These are phyloP conservation scores for Paramormyrops kingsleyae DNA, from an alignment of 2,113 vertebrate species.

Conservation along the genomic window DNA sequence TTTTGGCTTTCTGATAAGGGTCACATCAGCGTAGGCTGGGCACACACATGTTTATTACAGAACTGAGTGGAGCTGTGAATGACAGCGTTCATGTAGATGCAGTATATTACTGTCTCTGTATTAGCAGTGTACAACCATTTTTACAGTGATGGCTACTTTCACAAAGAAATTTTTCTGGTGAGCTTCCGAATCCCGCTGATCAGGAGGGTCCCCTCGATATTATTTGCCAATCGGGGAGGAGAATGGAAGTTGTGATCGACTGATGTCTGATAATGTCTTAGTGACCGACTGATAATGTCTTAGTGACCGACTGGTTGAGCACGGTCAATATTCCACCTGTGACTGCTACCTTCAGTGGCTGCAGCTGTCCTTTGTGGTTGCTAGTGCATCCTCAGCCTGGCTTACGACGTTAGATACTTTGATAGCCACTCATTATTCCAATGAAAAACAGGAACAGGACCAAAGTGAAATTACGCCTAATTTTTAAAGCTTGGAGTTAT, in stretches of 20 bases:
- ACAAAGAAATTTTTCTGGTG: too few species aligned
- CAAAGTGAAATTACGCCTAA: background rate
- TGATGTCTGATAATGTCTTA: too few species aligned
- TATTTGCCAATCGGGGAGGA: too few species aligned
- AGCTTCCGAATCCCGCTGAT: too few species aligned
- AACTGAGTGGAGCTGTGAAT: background rate
- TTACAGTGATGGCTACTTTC: too few species aligned
- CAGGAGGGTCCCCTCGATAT: too few species aligned
- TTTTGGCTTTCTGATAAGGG: background rate
- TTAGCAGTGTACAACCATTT: too few species aligned
- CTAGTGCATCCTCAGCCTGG: background rate
- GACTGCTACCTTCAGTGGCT: background rate
- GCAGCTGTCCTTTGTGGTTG: background rate
- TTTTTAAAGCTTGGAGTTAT: too few species aligned
- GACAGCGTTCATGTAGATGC: background rate
- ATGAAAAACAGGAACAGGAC: background rate
- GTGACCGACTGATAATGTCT: too few species aligned
- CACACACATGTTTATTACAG: background rate
- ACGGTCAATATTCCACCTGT: background rate
- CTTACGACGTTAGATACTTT: background rate
- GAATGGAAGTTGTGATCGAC: too few species aligned
- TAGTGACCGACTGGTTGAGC: too few species aligned
- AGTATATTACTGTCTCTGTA: too few species aligned
- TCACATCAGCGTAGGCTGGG: background rate
- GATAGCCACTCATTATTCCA: background rate